Evolutionary conservation across 2,113 vertebrate genomes (phyloP), one percentile per base, ranked within the genome.

Genomic region (Prionailurus viverrinus): DNA sequence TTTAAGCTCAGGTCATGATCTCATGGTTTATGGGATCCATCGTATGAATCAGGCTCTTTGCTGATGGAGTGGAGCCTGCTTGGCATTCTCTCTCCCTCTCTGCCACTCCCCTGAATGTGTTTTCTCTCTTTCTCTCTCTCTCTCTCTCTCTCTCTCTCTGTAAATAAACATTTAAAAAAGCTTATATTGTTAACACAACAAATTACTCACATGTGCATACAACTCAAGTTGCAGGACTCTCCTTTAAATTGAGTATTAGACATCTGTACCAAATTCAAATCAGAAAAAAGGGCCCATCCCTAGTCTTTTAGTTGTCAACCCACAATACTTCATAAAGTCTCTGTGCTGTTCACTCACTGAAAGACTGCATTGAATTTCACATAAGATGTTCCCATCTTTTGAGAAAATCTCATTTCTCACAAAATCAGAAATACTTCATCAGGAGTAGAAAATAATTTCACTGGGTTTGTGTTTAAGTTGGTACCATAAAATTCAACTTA

Each of bases 401-500:
- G 41, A 83, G 41, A 55, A 91, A 92, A 68, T 33, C 11, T 55
- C 41, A 39, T 93, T 93, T 79, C n/a, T 66, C n/a, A 7, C 16
- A 86, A 82, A 86, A 68, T 86, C 25, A 71, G 45, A 80, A 95
- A 76, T 82, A 86, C 18, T 85, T 94, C 19, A 53, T 39, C 36
- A 87, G 15, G 36, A 82, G 48, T 45, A 79, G 74, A 79, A 97
- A 95, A 84, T 91, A 9, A 87, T 91, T 91, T 95, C 74, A 82
- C 2, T 78, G n/a, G 10, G 13, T 61, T 78, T 95, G 36, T 91
- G 18, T 85, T 94, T 65, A 78, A 58, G 31, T 41, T 83, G 86
- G 45, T 29, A 48, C 29, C 76, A 39, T 80, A 90, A 63, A 84
- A 92, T 51, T 69, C 41, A 76, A n/a, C 33, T 95, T 95, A 74